These are phyloP conservation scores for Myrmecophaga tridactyla DNA, from an alignment of 2,113 vertebrate species.

Conservation along the genomic window DNA sequence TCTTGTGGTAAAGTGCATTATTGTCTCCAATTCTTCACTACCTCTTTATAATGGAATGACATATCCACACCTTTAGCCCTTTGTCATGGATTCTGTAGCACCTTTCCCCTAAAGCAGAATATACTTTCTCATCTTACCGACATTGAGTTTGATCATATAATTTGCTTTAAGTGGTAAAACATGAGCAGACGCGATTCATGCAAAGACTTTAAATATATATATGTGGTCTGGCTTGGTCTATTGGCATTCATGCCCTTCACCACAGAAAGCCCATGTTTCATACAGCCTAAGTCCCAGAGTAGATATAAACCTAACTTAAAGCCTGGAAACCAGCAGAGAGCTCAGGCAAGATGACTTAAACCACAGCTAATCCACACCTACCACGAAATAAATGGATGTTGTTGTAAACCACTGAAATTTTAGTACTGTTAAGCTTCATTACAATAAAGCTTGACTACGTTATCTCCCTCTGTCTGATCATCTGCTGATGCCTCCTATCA, in stretches of 20 bases:
- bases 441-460: conserved; percentile 5
- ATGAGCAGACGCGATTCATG: neutral
- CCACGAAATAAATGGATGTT: conserved; percentile 19
- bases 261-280: neutral
- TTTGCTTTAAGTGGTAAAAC: neutral
- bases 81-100: neutral
- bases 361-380: neutral
- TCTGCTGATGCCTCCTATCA: neutral
- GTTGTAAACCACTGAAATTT: neutral
- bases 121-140: neutral
- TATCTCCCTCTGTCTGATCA: neutral
- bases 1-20: neutral
- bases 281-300: neutral
- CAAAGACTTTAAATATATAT: neutral
- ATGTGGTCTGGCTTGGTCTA: neutral
- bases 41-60: neutral
- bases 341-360: neutral
- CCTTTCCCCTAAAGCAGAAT: neutral
- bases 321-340: neutral
- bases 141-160: neutral
- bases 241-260: neutral
- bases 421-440: neutral
- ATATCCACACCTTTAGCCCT: neutral
- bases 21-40: neutral
- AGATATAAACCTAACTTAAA: conserved; percentile 20